Evolutionary conservation across 2,888 invertebrate genomes (phyloP), one percentile per base, ranked within the genome.

Genomic region (Phorcus lineatus): DNA sequence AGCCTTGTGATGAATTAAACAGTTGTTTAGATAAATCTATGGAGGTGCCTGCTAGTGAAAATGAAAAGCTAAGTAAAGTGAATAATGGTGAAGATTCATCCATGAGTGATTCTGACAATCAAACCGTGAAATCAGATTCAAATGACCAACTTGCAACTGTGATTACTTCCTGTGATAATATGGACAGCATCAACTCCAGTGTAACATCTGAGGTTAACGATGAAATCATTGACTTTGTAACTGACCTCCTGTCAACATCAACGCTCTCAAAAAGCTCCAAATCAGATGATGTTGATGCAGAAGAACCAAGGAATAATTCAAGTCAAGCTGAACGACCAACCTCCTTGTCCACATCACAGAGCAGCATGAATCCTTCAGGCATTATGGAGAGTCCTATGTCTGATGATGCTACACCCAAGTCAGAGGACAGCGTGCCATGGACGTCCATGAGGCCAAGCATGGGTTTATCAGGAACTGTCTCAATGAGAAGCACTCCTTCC

Each of bases 261-360:
- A 47, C 47, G 47, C 47, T 47, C 13, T 47, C 97, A 82, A 94
- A 95, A 80, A 94, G 95, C 86, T 94, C 97, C 80, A 95, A 95
- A 74, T 95, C 95, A 28, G 81, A 81, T 66, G 81, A 76, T 22
- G 36, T 40, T 1, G 67, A 67, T n/a, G 11, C n/a, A 2, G 36
- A 40, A 6, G 31, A 31, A 17, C 19, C 74, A 36, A 74, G 40
- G 40, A 47, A 47, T 40, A 9, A n/a, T 28, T 24, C 28, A 2
- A 67, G 36, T 16, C 53, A 19, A 13, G 47, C 19, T 22, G 24
- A 47, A 16, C 47, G 31, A 52, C 52, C 22, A 22, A 70, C 36
- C 19, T 31, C 70, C 9, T n/a, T 17, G 11, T 11, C 17, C 4
- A 36, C 36, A 2, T n/a, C 22, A 6, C 19, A 22, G 16, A 7